phyloP scores from a whole-genome alignment of 2,888 invertebrate genomes.

The Drosophila siamana region DNA sequence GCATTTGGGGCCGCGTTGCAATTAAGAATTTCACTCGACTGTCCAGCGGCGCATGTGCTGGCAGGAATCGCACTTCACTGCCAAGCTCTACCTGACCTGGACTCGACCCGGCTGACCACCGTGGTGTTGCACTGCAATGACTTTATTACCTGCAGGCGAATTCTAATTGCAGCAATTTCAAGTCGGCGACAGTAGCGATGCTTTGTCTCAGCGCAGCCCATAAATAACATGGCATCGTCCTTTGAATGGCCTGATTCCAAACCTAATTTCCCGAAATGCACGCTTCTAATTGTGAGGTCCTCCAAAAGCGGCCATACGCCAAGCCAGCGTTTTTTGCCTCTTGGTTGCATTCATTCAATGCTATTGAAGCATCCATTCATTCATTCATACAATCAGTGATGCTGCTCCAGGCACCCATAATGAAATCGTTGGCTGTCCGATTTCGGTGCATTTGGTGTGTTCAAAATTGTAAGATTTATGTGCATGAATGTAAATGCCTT shows the following conservation, averaged over 20 bases:
- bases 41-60: conserved; percentile 68
- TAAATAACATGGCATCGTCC: conserved; percentile 58
- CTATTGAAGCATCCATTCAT: conserved; percentile 49
- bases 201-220: conserved; percentile 47
- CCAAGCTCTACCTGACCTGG: conserved; percentile 18
- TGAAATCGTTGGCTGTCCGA: conserved; percentile 69
- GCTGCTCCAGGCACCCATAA: conserved; percentile 55
- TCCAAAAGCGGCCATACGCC: conserved; percentile 49
- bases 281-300: conserved; percentile 71
- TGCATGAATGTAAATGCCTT: conserved; percentile 77
- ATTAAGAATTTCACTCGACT: conserved; percentile 58
- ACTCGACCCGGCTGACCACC: conserved; percentile 64
- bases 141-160: conserved; percentile 32
- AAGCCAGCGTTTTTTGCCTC: conserved; percentile 43
- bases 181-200: conserved; percentile 10
- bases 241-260: conserved; percentile 62
- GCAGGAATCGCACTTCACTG: conserved; percentile 71
- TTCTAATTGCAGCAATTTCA: conserved; percentile 37
- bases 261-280: conserved; percentile 67
- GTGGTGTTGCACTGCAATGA: conserved; percentile 6
- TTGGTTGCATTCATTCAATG: conserved; percentile 53
- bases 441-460: conserved; percentile 53
- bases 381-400: conserved; percentile 52
- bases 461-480: conserved; percentile 65
- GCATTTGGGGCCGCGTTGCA: conserved; percentile 12